These are phyloP conservation scores for Andrena marginata DNA, from an alignment of 2,888 invertebrate genomes.

Conservation along the genomic window DNA sequence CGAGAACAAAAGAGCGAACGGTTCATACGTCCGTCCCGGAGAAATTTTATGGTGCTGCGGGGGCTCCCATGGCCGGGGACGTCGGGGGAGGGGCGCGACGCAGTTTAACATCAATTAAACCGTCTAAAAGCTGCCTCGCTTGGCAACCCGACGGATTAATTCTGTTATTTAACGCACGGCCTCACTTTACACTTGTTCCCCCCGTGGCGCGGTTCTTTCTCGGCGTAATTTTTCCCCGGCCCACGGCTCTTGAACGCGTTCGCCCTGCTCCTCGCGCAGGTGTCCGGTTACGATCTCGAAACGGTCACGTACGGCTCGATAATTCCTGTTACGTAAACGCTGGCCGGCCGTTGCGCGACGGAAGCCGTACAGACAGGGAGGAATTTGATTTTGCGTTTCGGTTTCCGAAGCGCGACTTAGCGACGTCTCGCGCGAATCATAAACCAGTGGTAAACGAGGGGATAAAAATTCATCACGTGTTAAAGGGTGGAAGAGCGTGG, in stretches of 20 bases:
- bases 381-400: background rate
- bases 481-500: constrained; percentile 33
- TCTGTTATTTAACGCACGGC: constrained; percentile 49
- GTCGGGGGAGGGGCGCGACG: constrained; percentile 9
- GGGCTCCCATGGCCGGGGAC: background rate
- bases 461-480: constrained; percentile 69
- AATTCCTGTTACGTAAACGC: background rate
- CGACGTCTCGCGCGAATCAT: constrained; percentile 46
- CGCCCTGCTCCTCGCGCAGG: background rate
- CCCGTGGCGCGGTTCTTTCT: background rate
- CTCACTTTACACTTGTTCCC: constrained; percentile 1
- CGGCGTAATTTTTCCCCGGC: background rate
- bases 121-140: constrained; percentile 53
- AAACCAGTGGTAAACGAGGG: constrained; percentile 44
- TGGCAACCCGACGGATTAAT: constrained; percentile 51
- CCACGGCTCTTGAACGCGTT: constrained; percentile 5
- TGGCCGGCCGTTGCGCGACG: background rate
- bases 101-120: constrained; percentile 62
- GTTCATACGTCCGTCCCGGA: constrained; percentile 50
- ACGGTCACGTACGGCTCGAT: constrained; percentile 17
- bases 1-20: constrained; percentile 60
- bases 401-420: constrained; percentile 27
- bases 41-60: constrained; percentile 54
- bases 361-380: background rate
- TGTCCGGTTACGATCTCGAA: constrained; percentile 27